Conservation (phyloP, 2,797 vertebrate genomes). For the Heteromormyrus szaboi region DNA sequence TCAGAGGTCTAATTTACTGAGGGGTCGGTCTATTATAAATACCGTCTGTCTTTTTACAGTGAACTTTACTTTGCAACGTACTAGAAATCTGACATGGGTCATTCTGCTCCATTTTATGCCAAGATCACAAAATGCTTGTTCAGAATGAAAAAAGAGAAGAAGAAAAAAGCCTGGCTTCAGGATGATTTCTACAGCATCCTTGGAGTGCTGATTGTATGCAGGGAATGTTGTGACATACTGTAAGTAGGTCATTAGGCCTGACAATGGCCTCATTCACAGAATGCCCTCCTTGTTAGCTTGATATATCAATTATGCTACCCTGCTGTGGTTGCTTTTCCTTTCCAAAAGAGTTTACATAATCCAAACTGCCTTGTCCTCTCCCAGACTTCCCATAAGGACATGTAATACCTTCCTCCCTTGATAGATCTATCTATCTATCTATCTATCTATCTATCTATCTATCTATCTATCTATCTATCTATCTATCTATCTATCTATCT, state of each 20-base stretch:
- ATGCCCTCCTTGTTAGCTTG: background rate
- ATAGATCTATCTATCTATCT: too few species aligned
- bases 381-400: background rate
- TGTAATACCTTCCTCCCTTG: background rate
- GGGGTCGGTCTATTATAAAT: background rate
- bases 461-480: too few species aligned
- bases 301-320: background rate
- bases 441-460: too few species aligned
- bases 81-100: background rate
- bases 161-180: background rate
- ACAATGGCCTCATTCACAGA: slow-evolving; percentile 13
- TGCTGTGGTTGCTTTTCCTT: background rate
- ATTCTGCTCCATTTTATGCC: background rate
- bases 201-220: slow-evolving; percentile 7
- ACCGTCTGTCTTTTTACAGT: background rate
- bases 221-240: background rate
- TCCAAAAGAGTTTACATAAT: background rate
- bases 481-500: too few species aligned
- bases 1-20: background rate
- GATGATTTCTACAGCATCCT: background rate
- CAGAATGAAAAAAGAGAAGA: background rate
- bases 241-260: slow-evolving; percentile 17
- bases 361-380: too few species aligned
- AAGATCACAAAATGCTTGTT: background rate
- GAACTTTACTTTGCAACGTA: background rate